These are phyloP conservation scores for Caenorhabditis remanei DNA, from an alignment of 1,140 invertebrate species.

Conservation along the genomic window DNA sequence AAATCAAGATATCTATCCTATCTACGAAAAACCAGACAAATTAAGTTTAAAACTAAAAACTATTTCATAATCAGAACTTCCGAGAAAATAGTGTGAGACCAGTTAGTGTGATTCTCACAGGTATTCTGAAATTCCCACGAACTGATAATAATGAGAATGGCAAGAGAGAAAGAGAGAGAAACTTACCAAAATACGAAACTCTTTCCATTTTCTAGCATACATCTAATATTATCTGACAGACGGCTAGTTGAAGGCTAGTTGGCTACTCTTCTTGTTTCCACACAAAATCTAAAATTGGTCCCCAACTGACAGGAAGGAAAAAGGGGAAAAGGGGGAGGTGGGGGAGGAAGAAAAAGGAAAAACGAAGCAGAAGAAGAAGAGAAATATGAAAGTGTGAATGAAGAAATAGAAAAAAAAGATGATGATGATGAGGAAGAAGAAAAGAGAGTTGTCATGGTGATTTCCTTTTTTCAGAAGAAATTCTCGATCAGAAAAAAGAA, in stretches of 20 bases:
- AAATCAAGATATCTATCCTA: too few relatives aligned
- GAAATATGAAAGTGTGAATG: not conserved
- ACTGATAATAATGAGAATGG: too few relatives aligned
- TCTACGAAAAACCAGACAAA: too few relatives aligned
- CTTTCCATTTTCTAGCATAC: not conserved
- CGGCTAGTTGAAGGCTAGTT: not conserved
- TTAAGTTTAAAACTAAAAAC: too few relatives aligned
- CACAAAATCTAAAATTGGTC: constrained; percentile 12
- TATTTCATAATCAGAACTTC: too few relatives aligned
- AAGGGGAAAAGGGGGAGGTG: not conserved
- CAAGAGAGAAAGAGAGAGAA: too few relatives aligned
- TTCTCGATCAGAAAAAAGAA: too few relatives aligned
- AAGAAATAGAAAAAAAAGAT: not conserved
- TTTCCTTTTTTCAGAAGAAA: not conserved
- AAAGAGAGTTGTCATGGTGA: not conserved
- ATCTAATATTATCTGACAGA: not conserved
- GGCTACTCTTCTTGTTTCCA: not conserved
- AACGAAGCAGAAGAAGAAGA: not conserved
- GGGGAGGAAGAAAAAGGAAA: not conserved
- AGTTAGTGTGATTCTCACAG: too few relatives aligned
- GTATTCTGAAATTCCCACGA: too few relatives aligned
- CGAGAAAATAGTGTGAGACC: too few relatives aligned
- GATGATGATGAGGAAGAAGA: not conserved
- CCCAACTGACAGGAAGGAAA: not conserved
- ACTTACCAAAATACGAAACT: not conserved